Evolutionary conservation across 2,888 invertebrate species (phyloP).

Genomic region (Dichetophora obliterata): DNA sequence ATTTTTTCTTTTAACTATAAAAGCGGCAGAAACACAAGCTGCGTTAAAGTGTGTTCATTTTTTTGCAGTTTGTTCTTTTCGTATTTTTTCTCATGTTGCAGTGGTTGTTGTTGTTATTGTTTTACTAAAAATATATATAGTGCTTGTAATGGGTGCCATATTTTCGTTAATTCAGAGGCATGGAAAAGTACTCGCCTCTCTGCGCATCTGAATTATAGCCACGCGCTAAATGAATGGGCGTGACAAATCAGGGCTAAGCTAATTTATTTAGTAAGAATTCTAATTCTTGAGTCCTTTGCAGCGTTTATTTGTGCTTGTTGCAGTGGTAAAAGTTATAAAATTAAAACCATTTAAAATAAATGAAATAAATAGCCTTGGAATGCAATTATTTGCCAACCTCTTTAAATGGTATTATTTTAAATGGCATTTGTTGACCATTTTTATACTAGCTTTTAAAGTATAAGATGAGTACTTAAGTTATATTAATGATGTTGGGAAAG

Average conservation of each 20-base stretch:
- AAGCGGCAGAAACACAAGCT: slow-evolving; percentile 18
- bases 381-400: neutral
- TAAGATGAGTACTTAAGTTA: too few relatives aligned
- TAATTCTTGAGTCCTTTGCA: neutral
- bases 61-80: neutral
- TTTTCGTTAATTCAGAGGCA: neutral
- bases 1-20: slow-evolving; percentile 48
- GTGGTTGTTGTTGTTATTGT: neutral
- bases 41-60: slow-evolving; percentile 3
- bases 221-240: slow-evolving; percentile 52
- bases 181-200: slow-evolving; percentile 1
- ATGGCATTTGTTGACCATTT: neutral
- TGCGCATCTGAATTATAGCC: slow-evolving; percentile 43
- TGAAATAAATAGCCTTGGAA: neutral
- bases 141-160: neutral
- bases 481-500: too few relatives aligned
- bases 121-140: neutral
- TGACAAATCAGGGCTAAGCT: slow-evolving; percentile 50
- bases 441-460: too few relatives aligned
- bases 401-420: slow-evolving; percentile 7
- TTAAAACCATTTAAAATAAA: neutral
- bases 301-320: neutral
- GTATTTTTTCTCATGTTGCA: neutral
- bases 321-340: neutral
- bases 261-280: slow-evolving; percentile 42